These are phyloP conservation scores for Otus sunia DNA, from an alignment of 2,113 vertebrate species.

Conservation along the genomic window DNA sequence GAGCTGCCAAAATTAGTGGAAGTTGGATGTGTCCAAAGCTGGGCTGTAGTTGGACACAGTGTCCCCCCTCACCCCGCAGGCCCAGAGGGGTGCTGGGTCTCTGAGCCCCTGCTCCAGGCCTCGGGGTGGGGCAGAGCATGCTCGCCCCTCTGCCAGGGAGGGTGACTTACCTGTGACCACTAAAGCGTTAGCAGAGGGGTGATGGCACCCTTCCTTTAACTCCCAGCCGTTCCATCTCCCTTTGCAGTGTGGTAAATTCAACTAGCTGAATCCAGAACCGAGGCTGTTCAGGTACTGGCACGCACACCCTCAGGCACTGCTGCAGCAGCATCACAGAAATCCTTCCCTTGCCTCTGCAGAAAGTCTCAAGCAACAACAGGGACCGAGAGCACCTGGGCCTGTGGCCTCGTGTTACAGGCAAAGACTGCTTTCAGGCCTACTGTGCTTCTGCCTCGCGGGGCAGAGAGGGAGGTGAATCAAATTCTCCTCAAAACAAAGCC, in stretches of 20 bases:
- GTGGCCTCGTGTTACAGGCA: fast-evolving
- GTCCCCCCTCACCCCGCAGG: too few relatives aligned
- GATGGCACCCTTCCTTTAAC: neutral
- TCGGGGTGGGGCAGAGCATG: neutral
- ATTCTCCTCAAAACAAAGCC: neutral
- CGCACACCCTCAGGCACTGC: fast-evolving
- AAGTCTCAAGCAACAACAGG: neutral
- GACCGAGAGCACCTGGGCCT: fast-evolving
- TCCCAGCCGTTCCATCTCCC: neutral
- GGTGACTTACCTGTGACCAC: neutral
- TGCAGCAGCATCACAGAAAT: fast-evolving
- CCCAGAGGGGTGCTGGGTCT: too few relatives aligned
- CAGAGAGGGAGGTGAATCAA: neutral
- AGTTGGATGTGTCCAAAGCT: neutral
- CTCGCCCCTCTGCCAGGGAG: neutral
- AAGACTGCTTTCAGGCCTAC: neutral
- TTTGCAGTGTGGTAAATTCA: neutral
- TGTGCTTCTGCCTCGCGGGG: neutral
- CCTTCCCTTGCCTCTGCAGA: neutral
- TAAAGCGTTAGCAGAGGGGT: neutral
- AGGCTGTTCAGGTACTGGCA: neutral
- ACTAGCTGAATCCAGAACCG: neutral
- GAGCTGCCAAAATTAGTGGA: fast-evolving
- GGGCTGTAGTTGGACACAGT: neutral
- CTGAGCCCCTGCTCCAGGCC: neutral